Conservation (phyloP, 2,888 invertebrate genomes). For the Zygogramma bicolorata region DNA sequence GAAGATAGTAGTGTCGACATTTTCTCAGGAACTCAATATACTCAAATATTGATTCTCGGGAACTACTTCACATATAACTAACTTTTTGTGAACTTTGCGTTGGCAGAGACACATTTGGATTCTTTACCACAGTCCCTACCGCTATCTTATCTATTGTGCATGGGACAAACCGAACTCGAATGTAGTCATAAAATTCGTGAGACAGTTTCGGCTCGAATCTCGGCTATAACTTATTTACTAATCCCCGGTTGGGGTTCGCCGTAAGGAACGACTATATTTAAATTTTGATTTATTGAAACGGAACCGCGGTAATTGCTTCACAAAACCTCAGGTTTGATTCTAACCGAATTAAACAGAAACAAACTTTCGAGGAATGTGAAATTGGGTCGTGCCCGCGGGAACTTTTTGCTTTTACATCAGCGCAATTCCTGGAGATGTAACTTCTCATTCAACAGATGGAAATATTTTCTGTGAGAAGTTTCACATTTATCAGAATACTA, state of each 20-base stretch:
- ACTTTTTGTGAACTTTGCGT: too few relatives aligned
- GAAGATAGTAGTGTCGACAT: too few relatives aligned
- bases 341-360: constrained; percentile 2
- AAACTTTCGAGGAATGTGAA: background rate
- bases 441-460: too few relatives aligned
- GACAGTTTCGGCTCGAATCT: constrained; percentile 6
- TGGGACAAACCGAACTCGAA: background rate
- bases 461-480: too few relatives aligned
- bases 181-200: constrained; percentile 6
- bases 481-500: too few relatives aligned
- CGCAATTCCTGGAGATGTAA: too few relatives aligned
- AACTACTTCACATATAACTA: too few relatives aligned
- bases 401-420: too few relatives aligned
- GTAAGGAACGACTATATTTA: constrained; percentile 10
- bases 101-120: background rate
- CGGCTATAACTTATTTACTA: constrained; percentile 15
- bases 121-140: background rate
- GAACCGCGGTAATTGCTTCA: background rate
- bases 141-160: background rate
- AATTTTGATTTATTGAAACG: constrained; percentile 16
- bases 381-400: background rate
- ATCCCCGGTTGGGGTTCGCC: constrained; percentile 6
- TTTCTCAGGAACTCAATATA: too few relatives aligned
- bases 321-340: background rate
- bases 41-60: too few relatives aligned